Evolutionary conservation across 2,888 invertebrate species (phyloP).

Genomic region (Melipona bicolor): DNA sequence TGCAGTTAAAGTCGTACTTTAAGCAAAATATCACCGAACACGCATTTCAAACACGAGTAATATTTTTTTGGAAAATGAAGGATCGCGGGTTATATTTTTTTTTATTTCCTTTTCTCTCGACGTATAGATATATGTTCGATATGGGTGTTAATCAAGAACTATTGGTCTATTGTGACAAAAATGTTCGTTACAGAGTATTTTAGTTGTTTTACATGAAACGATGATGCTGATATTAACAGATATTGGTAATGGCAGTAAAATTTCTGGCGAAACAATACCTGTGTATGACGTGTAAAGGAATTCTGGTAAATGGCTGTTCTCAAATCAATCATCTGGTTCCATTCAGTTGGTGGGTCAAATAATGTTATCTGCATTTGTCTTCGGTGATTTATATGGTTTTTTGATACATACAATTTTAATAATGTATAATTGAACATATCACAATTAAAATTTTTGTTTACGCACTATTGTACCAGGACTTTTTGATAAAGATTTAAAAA

Average conservation of each 20-base stretch:
- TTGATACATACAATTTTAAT: neutral
- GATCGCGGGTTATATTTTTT: neutral
- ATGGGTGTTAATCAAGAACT: neutral
- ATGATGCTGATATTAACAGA: conserved; percentile 4
- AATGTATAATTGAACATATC: neutral
- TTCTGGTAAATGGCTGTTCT: conserved; percentile 37
- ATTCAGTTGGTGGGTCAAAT: conserved; percentile 38
- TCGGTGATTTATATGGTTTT: conserved; percentile 20
- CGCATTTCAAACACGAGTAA: neutral
- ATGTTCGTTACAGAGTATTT: conserved; percentile 23
- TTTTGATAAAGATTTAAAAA: neutral
- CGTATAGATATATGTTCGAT: neutral
- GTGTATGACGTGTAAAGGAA: conserved; percentile 45
- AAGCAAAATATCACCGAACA: neutral
- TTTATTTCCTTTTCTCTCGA: neutral
- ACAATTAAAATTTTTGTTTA: conserved; percentile 5
- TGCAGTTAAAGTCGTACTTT: neutral
- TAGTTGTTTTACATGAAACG: conserved; percentile 19
- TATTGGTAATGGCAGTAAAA: conserved; percentile 11
- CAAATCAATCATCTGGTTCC: conserved; percentile 45
- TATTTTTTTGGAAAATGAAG: conserved; percentile 10
- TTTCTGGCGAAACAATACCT: conserved; percentile 30
- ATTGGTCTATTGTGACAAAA: conserved; percentile 17
- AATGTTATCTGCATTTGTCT: conserved; percentile 40
- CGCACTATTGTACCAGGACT: too few relatives aligned